Conservation (phyloP, 2,888 invertebrate species). For the Dasypogon diadema region DNA sequence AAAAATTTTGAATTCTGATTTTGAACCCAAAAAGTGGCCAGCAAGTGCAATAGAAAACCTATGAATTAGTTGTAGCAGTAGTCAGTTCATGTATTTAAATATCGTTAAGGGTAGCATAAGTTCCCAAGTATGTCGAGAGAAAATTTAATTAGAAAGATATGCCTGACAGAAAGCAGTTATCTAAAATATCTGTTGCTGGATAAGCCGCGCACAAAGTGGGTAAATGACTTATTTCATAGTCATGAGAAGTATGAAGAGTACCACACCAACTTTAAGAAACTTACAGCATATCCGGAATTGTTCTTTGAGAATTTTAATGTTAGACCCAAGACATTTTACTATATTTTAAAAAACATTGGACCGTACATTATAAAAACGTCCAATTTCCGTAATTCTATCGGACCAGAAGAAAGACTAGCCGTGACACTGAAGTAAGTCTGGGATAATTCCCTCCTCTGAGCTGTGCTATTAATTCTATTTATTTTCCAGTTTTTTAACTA, state of each 20-base stretch:
- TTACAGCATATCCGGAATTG: background rate
- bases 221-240: background rate
- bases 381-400: background rate
- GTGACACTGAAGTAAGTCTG: background rate
- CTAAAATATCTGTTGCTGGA: background rate
- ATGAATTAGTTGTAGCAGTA: too few relatives aligned
- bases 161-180: background rate
- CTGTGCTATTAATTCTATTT: background rate
- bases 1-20: too few relatives aligned
- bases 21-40: too few relatives aligned
- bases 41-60: too few relatives aligned
- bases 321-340: conserved; percentile 1
- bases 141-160: background rate
- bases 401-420: background rate
- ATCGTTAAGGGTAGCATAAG: too few relatives aligned
- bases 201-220: background rate
- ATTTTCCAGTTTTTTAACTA: background rate
- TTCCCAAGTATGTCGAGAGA: background rate
- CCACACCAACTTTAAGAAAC: background rate
- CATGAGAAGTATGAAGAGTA: background rate
- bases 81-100: too few relatives aligned
- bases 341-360: conserved; percentile 4
- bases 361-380: background rate
- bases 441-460: too few relatives aligned
- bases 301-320: background rate